Evolutionary conservation across 2,888 invertebrate genomes (phyloP).

Genomic region (Drosophila pegasa): DNA sequence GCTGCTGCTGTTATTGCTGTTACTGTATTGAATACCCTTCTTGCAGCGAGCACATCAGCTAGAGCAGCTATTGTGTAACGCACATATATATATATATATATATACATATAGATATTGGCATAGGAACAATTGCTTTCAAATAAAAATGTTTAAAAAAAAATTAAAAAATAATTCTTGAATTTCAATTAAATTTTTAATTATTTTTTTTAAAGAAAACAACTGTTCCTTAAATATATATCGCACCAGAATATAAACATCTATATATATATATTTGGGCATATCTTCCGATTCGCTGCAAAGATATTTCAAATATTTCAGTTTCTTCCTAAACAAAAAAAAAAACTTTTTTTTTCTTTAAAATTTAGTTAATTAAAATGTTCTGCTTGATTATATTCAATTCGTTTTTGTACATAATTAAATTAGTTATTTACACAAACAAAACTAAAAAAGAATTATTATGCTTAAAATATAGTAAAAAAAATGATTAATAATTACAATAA

Average conservation of each 20-base stretch:
- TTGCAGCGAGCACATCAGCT: slow-evolving; percentile 3
- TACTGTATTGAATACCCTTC: slow-evolving; percentile 19
- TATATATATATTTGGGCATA: not conserved
- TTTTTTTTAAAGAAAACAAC: not conserved
- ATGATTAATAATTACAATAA: slow-evolving; percentile 25
- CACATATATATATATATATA: not conserved
- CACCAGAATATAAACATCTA: not conserved
- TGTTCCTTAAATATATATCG: slow-evolving; percentile 3
- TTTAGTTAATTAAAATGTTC: slow-evolving; percentile 55
- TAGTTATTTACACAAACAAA: slow-evolving; percentile 55
- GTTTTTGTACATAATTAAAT: slow-evolving; percentile 53
- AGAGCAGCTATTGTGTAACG: not conserved
- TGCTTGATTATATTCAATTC: slow-evolving; percentile 29
- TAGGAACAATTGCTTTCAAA: not conserved
- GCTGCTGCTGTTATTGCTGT: slow-evolving; percentile 25
- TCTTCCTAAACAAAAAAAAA: not conserved
- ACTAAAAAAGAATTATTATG: slow-evolving; percentile 6
- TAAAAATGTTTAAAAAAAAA: not conserved
- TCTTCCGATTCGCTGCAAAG: not conserved
- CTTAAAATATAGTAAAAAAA: slow-evolving; percentile 16
- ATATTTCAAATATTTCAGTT: slow-evolving; percentile 2
- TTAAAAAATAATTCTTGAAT: not conserved
- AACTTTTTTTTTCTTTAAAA: slow-evolving; percentile 19
- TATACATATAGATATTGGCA: not conserved
- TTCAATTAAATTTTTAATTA: not conserved